Evolutionary conservation across 2,888 invertebrate species (phyloP).

Genomic region (Hartigia nigra): DNA sequence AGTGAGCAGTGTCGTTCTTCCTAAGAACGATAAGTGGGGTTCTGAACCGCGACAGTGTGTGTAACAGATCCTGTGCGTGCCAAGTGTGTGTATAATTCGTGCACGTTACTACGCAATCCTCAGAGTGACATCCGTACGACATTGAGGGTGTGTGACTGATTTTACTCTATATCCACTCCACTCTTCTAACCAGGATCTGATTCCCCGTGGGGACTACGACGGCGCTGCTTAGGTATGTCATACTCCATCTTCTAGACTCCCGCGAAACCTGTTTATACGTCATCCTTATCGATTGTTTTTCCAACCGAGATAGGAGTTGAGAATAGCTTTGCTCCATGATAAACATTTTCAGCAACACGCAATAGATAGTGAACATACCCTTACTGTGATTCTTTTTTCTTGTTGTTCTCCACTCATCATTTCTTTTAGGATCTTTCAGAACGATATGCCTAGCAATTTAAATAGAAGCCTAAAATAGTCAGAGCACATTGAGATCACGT

Average conservation of each 20-base stretch:
- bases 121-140: constrained; percentile 32
- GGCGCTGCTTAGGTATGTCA: constrained; percentile 30
- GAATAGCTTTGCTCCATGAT: neutral
- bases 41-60: constrained; percentile 25
- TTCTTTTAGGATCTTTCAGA: neutral
- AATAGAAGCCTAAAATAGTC: neutral
- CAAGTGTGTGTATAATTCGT: constrained; percentile 9
- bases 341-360: neutral
- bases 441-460: neutral
- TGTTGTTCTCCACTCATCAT: neutral
- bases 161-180: constrained; percentile 29
- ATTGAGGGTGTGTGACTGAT: constrained; percentile 45
- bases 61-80: neutral
- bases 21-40: neutral
- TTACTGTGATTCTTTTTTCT: neutral
- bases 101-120: constrained; percentile 27
- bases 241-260: neutral
- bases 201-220: constrained; percentile 27
- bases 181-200: constrained; percentile 16
- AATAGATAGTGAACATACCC: neutral
- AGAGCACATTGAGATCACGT: neutral
- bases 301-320: neutral
- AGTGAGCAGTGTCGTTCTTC: neutral
- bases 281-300: neutral
- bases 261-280: neutral